Evolutionary conservation across 2,113 vertebrate genomes (phyloP), one percentile per base, ranked within the genome.

Genomic region (Catharus minimus): DNA sequence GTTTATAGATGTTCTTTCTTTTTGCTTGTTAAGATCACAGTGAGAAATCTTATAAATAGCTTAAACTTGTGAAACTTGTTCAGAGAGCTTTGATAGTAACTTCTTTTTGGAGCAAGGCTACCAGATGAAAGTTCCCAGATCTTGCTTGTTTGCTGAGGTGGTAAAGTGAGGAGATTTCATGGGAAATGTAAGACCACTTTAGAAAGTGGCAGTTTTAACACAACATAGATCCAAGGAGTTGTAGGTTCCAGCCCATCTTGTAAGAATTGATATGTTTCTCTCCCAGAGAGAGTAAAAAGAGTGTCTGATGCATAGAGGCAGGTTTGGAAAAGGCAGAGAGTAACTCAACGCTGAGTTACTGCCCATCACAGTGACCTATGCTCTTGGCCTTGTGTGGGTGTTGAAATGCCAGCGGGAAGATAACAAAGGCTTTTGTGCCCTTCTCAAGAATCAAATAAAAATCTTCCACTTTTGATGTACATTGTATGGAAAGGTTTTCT

Each of bases 1-100:
- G n/a, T 73, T 89, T 88, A 67, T 55, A 69, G 27, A 55, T 62
- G 24, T 75, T 89, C 53, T 74, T 91, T 86, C 71, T 91, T 83
- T 78, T 83, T 46, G 39, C 39, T 74, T 77, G 80, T 22, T 83
- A 88, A 78, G 49, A 83, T 78, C 57, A 60, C 57, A 92, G 53
- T 27, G 57, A 77, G 53, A 14, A 71, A 75, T 44, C 49, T 36
- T 93, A 92, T 89, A 92, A 83, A 86, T 90, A 88, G 41, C 52
- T 83, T 74, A 64, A 33, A 86, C 68, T 77, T 88, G 55, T 67
- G 75, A 85, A 85, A 88, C 56, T 82, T 91, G 8, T 85, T 87
- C 75, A 44, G 43, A 80, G 21, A 55, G 46, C 39, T 91, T 85
- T 12, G n/a, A 73, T 30, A 79, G 30, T 27, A 52, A 41, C 12